Base-by-base conservation (phyloP, 2,888 invertebrate genomes). In the Amiota mariae region DNA sequence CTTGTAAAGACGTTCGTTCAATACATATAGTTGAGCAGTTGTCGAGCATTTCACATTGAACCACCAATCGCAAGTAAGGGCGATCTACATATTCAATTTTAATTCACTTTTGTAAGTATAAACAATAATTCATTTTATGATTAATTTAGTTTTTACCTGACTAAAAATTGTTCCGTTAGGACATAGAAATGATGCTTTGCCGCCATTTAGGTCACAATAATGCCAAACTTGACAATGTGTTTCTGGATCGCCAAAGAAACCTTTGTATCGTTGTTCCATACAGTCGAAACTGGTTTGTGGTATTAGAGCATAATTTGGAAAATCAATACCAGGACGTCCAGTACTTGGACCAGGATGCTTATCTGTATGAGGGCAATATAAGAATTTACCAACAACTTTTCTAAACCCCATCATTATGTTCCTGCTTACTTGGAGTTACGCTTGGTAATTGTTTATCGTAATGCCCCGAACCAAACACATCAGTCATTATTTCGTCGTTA, bases 141-240 rank as follows among this genome's bases (percentile, higher is more conserved):
- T 2, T 6, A 6, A 36, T 54, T 20, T 20, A 9, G 49, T 75
- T 61, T 75, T 61, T 77, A 90, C 90, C 91, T 97, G 96, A 79
- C 95, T 96, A 91, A 97, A 97, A 86, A 97, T 95, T 3, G 97
- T 97, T 54, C 97, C 96, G 88, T 96, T 96, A 67, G 96, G 96
- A 85, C 96, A 97, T 51, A 97, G 90, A 88, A 97, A 97, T 3
- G 96, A 96, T 6, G 96, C 95, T 89, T 96, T 96, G 8, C 96
- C 96, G 9, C 96, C 96, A 86, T 96, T 96, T 73, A 97, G 91
- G 88, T 96, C 96, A 87, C 96, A 97, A 88, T 97, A 97, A 89
- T 97, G 96, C 97, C 96, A 97, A 10, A 96, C 96, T 92, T 97
- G 96, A 87, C 96, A 97, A 82, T 94, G 93, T 8, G 96, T 95